Percentiles rank a stretch among this genome's conserved stretches.
Evolutionary conservation across 2,888 invertebrate species (phyloP).

Genomic region (Oligia fasciuncula): DNA sequence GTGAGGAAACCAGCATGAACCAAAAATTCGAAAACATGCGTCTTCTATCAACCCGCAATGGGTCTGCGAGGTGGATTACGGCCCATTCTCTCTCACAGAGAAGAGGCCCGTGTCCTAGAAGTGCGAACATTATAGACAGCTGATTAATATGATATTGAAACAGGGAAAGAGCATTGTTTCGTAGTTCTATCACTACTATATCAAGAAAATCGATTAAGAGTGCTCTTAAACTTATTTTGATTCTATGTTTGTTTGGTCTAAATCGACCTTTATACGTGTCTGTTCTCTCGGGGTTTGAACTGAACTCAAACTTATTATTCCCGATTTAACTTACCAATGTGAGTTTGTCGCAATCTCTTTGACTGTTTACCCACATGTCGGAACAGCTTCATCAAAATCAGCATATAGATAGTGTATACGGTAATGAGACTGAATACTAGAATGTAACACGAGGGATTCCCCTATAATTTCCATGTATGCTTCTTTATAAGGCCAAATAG

Average conservation of each 20-base stretch:
- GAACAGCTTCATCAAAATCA: neutral
- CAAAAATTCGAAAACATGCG: neutral
- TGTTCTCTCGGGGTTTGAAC: constrained; percentile 21
- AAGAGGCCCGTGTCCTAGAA: neutral
- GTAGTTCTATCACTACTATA: too few species aligned
- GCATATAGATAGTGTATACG: constrained; percentile 2
- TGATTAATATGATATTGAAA: neutral
- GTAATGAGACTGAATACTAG: neutral
- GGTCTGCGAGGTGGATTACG: neutral
- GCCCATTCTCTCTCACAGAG: neutral
- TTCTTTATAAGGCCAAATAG: neutral
- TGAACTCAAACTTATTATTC: constrained; percentile 41
- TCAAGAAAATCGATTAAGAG: neutral
- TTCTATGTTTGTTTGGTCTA: neutral
- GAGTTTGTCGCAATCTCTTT: constrained; percentile 27
- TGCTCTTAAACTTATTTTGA: neutral
- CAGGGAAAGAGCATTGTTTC: neutral
- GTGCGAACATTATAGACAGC: neutral
- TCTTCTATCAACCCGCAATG: neutral
- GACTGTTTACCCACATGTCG: neutral
- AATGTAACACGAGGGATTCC: neutral
- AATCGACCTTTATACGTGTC: neutral
- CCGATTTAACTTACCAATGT: constrained; percentile 15
- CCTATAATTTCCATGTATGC: neutral
- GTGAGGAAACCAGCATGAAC: neutral